These are phyloP conservation scores for Aporophyla nigra DNA, from an alignment of 2,888 invertebrate genomes.

Conservation along the genomic window DNA sequence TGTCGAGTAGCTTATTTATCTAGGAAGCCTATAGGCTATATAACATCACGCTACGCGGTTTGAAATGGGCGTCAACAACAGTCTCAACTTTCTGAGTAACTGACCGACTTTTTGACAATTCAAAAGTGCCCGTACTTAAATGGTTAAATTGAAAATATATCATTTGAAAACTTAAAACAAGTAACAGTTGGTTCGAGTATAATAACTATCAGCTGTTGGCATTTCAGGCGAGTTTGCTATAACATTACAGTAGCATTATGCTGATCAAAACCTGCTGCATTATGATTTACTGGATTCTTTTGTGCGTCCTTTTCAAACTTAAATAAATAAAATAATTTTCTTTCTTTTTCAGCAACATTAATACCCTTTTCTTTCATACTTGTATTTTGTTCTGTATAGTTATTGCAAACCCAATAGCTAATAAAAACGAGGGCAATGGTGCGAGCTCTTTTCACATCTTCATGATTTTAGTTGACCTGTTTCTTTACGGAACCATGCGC, in stretches of 20 bases:
- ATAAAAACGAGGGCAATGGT: neutral
- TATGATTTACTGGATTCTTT: neutral
- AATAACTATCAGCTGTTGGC: neutral
- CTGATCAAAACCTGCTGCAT: neutral
- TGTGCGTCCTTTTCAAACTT: neutral
- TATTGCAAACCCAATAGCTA: neutral
- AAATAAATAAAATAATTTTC: neutral
- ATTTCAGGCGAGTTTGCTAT: neutral
- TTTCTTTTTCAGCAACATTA: too few species aligned
- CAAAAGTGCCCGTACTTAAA: neutral
- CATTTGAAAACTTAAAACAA: neutral
- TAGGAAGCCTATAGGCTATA: too few species aligned
- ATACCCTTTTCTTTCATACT: neutral
- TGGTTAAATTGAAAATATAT: neutral
- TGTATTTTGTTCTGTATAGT: neutral
- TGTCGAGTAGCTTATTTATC: too few species aligned
- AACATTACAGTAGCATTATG: neutral
- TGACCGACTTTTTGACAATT: neutral
- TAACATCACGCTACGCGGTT: too few species aligned
- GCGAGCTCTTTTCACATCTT: conserved; percentile 10
- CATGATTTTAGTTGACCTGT: conserved; percentile 33
- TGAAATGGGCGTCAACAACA: too few species aligned
- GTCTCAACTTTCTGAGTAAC: too few species aligned
- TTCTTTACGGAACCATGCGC: conserved; percentile 6
- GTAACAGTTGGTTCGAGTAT: neutral